Percentiles rank a stretch among this genome's conserved stretches.
These are phyloP conservation scores for Dendrolimus punctatus DNA, from an alignment of 1,140 invertebrate species.

Conservation along the genomic window DNA sequence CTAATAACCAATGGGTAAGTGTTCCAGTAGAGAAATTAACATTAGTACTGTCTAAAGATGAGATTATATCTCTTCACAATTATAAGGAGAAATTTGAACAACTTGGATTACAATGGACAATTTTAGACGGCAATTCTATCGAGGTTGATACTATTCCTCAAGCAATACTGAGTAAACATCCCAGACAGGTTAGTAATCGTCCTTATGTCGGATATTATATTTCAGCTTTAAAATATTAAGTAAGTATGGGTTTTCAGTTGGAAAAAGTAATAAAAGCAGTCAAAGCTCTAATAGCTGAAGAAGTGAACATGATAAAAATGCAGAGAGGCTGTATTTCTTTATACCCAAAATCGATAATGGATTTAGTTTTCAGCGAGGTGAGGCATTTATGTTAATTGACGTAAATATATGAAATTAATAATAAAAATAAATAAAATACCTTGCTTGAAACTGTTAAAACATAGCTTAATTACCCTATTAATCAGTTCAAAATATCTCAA, in stretches of 20 bases:
- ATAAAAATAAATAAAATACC: too few relatives aligned
- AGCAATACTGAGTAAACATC: conserved; percentile 51
- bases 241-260: conserved; percentile 25
- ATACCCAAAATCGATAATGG: conserved; percentile 56
- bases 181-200: conserved; percentile 32
- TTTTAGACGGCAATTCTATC: conserved; percentile 26
- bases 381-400: conserved; percentile 8
- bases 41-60: conserved; percentile 35
- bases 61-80: conserved; percentile 45
- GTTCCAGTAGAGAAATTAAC: conserved; percentile 26
- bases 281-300: conserved; percentile 38
- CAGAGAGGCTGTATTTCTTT: conserved; percentile 40
- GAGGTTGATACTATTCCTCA: conserved; percentile 38
- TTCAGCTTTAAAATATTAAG: conserved; percentile 1
- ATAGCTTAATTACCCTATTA: too few relatives aligned
- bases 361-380: conserved; percentile 57
- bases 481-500: too few relatives aligned
- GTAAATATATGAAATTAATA: too few relatives aligned
- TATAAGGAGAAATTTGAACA: conserved; percentile 43
- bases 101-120: conserved; percentile 43
- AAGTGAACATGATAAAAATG: conserved; percentile 38
- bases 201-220: background rate
- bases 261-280: conserved; percentile 42
- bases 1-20: conserved; percentile 33
- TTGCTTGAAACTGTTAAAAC: too few relatives aligned